Base-by-base conservation (phyloP, 1,140 invertebrate genomes). In the Mylabris phalerata region DNA sequence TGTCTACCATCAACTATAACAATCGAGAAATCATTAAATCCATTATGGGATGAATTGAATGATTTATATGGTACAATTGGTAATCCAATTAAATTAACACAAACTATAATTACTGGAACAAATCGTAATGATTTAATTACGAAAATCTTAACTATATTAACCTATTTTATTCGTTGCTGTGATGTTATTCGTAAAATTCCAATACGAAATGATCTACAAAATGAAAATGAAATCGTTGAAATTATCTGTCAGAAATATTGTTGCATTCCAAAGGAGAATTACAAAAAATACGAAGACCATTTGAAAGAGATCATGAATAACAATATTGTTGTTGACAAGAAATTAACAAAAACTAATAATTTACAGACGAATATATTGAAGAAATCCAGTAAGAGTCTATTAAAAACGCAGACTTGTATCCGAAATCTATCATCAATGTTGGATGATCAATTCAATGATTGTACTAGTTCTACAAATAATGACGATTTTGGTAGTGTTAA, bases 51-150 rank as follows among this genome's bases (percentile, higher is more conserved):
- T 0, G 92, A 94, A 68, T 72, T 94, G 55, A 83, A 83, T 25
- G 90, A 95, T 73, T 74, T 94, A 6, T 90, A 89, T 68, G 92
- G 92, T 10, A 86, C 86, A 50, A 79, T 93, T 24, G 90, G 90
- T 2, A 82, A 81, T 69, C 90, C 92, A 3, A 75, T 83, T 0
- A 85, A 85, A 73, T 74, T 89, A 19, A 82, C 88, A 1, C 83
- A 85, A 55, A 95, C 92, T 9, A 82, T 94, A 40, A 80, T 95
- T 44, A 83, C 84, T 24, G 90, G 90, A 4, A 78, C 82, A 40
- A 84, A 84, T 40, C 79, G 88, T 60, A 74, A 42, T 11, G 76
- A 80, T 13, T 78, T 85, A 51, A 80, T 89, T 9, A 81, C 83
- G 59, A 83, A 81, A 67, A 77, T 89, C 1, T 68, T 90, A 0